Conservation (phyloP, 2,797 vertebrate genomes). For the Ptychobarbus kaznakovi region DNA sequence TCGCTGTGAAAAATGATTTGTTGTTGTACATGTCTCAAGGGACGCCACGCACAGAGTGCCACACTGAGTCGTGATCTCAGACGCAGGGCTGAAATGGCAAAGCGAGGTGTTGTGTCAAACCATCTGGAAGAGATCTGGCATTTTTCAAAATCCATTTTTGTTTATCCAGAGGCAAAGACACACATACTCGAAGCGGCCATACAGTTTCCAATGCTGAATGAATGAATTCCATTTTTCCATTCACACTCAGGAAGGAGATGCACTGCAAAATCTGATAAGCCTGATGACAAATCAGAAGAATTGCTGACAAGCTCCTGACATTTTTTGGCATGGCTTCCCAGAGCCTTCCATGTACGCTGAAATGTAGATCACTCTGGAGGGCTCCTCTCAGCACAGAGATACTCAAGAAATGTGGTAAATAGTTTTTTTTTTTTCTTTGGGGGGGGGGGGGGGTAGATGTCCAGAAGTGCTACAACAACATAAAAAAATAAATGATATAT, state of each 20-base stretch:
- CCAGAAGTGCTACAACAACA: not conserved
- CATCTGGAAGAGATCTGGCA: conserved; percentile 63
- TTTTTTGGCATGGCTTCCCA: conserved; percentile 73
- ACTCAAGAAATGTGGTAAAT: conserved; percentile 59
- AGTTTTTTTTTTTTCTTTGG: conserved; percentile 21
- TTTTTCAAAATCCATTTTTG: conserved; percentile 64
- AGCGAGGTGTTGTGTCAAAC: conserved; percentile 58
- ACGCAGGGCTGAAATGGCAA: conserved; percentile 47
- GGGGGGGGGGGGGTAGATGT: not conserved
- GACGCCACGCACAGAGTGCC: conserved; percentile 50
- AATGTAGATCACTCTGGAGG: conserved; percentile 75
- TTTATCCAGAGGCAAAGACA: conserved; percentile 60
- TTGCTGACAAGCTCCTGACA: conserved; percentile 81
- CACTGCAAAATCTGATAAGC: conserved; percentile 78
- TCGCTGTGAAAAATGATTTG: conserved; percentile 55
- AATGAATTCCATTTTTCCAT: conserved; percentile 63
- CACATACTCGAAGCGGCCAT: conserved; percentile 53
- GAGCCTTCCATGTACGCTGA: conserved; percentile 71
- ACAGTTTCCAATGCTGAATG: conserved; percentile 48
- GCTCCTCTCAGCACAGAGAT: conserved; percentile 59
- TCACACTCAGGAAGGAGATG: conserved; percentile 60
- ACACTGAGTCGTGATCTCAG: conserved; percentile 54
- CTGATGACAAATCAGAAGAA: conserved; percentile 80
- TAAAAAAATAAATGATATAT: not conserved
- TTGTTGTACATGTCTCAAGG: conserved; percentile 54